These are phyloP conservation scores for Tenthredo scrophulariae DNA, from an alignment of 2,888 invertebrate genomes.

Conservation along the genomic window DNA sequence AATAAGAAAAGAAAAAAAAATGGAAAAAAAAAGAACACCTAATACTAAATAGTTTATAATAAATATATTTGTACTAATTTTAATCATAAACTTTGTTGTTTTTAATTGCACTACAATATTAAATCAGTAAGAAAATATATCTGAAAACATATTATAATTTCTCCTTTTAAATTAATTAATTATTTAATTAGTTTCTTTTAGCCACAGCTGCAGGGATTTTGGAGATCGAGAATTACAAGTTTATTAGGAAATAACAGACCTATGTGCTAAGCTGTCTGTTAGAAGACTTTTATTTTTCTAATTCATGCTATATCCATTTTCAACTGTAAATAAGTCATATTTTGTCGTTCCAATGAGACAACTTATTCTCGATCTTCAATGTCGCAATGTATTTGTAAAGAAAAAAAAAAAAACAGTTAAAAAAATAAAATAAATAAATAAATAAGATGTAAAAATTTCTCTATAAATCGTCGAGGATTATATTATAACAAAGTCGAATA, in stretches of 20 bases:
- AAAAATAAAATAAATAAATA: background rate
- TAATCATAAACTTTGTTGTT: conserved; percentile 70
- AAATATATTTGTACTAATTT: conserved; percentile 72
- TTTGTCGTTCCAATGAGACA: conserved; percentile 31
- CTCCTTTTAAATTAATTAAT: conserved; percentile 56
- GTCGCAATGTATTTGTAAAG: background rate
- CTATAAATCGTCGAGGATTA: background rate
- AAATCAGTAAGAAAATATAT: conserved; percentile 63
- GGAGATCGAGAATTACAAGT: conserved; percentile 20
- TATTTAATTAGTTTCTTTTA: background rate
- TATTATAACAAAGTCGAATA: conserved; percentile 20
- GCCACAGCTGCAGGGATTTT: background rate
- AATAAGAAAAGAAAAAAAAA: background rate
- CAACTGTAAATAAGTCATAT: conserved; percentile 38
- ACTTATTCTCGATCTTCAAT: conserved; percentile 18
- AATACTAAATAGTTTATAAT: conserved; percentile 62
- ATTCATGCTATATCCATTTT: conserved; percentile 30
- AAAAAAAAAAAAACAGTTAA: background rate
- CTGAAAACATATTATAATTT: conserved; percentile 61
- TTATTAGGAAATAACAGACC: conserved; percentile 21
- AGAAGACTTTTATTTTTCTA: conserved; percentile 43
- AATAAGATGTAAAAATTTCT: background rate
- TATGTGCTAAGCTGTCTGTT: background rate
- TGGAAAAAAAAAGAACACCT: background rate
- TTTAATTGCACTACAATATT: conserved; percentile 66